These are phyloP conservation scores for Thamnaconus septentrionalis DNA, from an alignment of 2,113 vertebrate species.

Conservation along the genomic window DNA sequence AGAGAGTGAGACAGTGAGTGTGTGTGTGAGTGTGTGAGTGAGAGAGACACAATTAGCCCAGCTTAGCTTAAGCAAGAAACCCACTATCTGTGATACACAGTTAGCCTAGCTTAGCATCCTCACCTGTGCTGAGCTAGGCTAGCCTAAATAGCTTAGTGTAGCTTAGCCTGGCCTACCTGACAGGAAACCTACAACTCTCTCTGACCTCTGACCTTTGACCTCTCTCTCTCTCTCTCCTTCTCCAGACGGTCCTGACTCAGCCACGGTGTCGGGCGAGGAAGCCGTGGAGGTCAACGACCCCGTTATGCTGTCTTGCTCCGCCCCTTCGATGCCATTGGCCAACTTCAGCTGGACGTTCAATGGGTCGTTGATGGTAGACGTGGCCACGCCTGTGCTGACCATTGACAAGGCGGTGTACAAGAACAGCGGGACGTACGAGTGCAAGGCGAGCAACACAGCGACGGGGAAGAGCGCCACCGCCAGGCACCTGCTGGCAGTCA, in stretches of 20 bases:
- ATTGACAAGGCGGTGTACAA: neutral
- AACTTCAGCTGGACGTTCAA: slow-evolving; percentile 72
- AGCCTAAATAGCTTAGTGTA: neutral
- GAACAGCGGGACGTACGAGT: slow-evolving; percentile 65
- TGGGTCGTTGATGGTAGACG: accelerated
- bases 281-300: neutral
- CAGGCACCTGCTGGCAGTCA: slow-evolving; percentile 47
- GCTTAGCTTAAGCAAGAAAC: too few species aligned
- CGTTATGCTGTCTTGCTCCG: slow-evolving; percentile 27
- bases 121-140: neutral
- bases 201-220: neutral
- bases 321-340: slow-evolving; percentile 44
- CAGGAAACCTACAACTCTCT: too few species aligned
- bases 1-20: too few species aligned
- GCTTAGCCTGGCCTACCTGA: too few species aligned
- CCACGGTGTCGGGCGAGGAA: accelerated
- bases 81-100: too few species aligned
- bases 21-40: too few species aligned
- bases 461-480: slow-evolving; percentile 18
- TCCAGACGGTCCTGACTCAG: slow-evolving; percentile 68
- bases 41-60: too few species aligned
- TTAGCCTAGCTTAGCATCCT: neutral
- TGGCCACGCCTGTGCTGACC: accelerated
- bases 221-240: neutral
- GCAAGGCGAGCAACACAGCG: slow-evolving; percentile 54